A percentile compares a stretch with the other conserved stretches of the same genome.
Conservation (phyloP, 2,888 invertebrate species). For the Barypeithes pellucidus region DNA sequence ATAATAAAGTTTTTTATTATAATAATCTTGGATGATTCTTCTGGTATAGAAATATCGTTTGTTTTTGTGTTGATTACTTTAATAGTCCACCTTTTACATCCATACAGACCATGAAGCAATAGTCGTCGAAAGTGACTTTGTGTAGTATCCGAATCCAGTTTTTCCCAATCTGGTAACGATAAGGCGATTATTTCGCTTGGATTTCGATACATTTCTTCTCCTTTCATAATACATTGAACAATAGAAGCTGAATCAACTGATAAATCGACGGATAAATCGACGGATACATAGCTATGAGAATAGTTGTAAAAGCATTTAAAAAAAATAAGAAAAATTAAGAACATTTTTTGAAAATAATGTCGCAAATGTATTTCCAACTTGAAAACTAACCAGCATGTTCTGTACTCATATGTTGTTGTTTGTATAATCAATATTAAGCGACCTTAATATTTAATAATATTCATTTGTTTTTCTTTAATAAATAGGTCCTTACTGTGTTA, state of each 20-base stretch:
- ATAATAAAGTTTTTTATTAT: slow-evolving; percentile 51
- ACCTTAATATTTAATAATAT: too few relatives aligned
- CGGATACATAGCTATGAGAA: background rate
- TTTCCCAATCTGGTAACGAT: slow-evolving; percentile 2
- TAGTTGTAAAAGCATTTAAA: background rate
- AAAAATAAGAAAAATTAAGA: background rate
- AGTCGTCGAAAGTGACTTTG: background rate
- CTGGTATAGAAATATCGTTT: background rate
- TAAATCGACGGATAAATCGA: background rate
- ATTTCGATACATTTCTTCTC: slow-evolving; percentile 16
- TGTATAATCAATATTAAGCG: too few relatives aligned
- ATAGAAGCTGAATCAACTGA: background rate
- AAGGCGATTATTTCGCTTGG: slow-evolving; percentile 18
- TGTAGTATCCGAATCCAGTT: background rate
- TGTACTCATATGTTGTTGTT: too few relatives aligned
- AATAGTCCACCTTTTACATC: slow-evolving; percentile 5
- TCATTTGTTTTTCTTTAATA: too few relatives aligned
- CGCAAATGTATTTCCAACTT: background rate
- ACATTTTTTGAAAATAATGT: background rate
- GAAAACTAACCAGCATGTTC: background rate
- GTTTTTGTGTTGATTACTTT: slow-evolving; percentile 6
- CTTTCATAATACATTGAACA: slow-evolving; percentile 24
- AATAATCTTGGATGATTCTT: background rate
- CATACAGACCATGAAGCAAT: background rate
- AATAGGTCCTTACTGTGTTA: too few relatives aligned